Evolutionary conservation across 2,888 invertebrate species (phyloP).

Genomic region (Osmoderma eremita): DNA sequence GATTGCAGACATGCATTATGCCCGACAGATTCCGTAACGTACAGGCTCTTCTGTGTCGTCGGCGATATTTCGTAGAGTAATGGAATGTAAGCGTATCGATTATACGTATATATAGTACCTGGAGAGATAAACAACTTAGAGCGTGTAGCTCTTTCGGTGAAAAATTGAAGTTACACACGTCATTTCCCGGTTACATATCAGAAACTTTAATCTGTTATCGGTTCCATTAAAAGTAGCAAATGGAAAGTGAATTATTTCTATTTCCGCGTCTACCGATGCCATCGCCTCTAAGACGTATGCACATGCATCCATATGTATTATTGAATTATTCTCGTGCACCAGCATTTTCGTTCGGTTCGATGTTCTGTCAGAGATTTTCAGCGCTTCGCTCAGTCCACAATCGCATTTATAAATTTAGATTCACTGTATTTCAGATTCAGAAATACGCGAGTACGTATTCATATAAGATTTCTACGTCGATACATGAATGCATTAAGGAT

Average conservation of each 20-base stretch:
- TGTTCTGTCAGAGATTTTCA: constrained; percentile 2
- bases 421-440: no score
- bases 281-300: constrained; percentile 7
- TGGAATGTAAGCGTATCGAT: constrained; percentile 38
- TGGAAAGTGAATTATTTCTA: constrained; percentile 40
- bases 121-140: constrained; percentile 39
- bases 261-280: constrained; percentile 20
- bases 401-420: no score
- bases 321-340: constrained; percentile 28
- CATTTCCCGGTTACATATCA: constrained; percentile 31
- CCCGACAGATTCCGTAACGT: constrained; percentile 13
- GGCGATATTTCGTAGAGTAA: constrained; percentile 36
- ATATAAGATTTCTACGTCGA: no score
- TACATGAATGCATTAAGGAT: no score
- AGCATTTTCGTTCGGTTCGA: constrained; percentile 5
- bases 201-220: constrained; percentile 38
- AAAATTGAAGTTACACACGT: constrained; percentile 37
- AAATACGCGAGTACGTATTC: no score
- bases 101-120: constrained; percentile 16
- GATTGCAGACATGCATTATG: constrained; percentile 26
- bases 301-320: constrained; percentile 13
- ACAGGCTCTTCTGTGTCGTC: constrained; percentile 9
- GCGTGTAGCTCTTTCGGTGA: constrained; percentile 24
- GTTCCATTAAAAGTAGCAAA: constrained; percentile 41
- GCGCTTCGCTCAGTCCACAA: neutral